These are phyloP conservation scores for Catamblyrhynchus diadema DNA, from an alignment of 2,797 vertebrate genomes.

Conservation along the genomic window DNA sequence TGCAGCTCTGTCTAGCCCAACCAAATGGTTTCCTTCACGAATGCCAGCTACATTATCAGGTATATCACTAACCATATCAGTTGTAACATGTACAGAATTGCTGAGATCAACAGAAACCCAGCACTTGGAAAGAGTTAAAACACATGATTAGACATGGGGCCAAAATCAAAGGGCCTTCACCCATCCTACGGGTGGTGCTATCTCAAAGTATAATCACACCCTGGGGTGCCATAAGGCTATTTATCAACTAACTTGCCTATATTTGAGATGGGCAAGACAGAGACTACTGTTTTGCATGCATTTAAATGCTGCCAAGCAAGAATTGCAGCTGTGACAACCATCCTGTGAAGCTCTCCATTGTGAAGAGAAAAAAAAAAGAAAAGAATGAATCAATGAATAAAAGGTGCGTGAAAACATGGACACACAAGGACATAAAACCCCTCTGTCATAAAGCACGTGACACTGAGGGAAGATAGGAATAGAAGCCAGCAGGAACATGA, in stretches of 20 bases:
- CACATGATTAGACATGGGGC: slow-evolving; percentile 42
- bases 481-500: background rate
- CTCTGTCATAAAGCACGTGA: background rate
- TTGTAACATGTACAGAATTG: slow-evolving; percentile 64
- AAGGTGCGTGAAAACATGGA: background rate
- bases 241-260: slow-evolving; percentile 59
- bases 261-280: slow-evolving; percentile 53
- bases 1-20: slow-evolving; percentile 18
- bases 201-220: slow-evolving; percentile 69
- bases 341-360: background rate
- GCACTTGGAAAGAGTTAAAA: slow-evolving; percentile 71
- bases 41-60: slow-evolving; percentile 42
- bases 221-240: slow-evolving; percentile 44
- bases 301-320: slow-evolving; percentile 51
- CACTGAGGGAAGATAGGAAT: background rate
- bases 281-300: slow-evolving; percentile 43
- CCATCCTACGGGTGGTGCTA: slow-evolving; percentile 51
- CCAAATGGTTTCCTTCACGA: slow-evolving; percentile 38
- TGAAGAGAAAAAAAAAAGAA: background rate
- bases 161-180: slow-evolving; percentile 63
- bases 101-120: slow-evolving; percentile 63
- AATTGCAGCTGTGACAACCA: slow-evolving; percentile 19
- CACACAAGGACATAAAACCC: rapidly evolving
- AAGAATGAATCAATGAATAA: background rate
- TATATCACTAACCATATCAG: slow-evolving; percentile 58